These are phyloP conservation scores for Bunonema sp. DNA, from an alignment of 2,888 invertebrate species.

Conservation along the genomic window DNA sequence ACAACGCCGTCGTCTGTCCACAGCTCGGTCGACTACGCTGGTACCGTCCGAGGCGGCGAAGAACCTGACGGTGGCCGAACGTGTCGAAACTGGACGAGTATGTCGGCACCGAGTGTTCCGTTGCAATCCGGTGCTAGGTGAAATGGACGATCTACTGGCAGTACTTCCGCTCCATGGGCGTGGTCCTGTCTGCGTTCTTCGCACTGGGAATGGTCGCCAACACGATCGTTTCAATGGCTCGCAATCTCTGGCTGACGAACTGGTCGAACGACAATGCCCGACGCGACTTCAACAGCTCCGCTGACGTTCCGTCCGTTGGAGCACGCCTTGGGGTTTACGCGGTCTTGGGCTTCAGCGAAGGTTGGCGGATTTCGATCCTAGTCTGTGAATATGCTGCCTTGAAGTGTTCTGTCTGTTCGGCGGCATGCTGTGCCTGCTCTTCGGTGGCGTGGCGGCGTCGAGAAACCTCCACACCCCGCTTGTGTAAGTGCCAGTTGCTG, in stretches of 20 bases:
- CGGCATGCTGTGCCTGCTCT: constrained; percentile 36
- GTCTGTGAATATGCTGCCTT: neutral
- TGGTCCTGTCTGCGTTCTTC: constrained; percentile 20
- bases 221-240: constrained; percentile 31
- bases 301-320: constrained; percentile 13
- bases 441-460: constrained; percentile 36
- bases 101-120: neutral
- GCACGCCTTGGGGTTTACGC: constrained; percentile 37
- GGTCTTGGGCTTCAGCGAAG: constrained; percentile 35
- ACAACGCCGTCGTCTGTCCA: constrained; percentile 14
- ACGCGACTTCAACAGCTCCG: constrained; percentile 6
- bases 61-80: constrained; percentile 26
- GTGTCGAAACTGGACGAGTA: constrained; percentile 38
- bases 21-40: constrained; percentile 5
- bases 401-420: constrained; percentile 22
- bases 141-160: constrained; percentile 29
- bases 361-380: constrained; percentile 5
- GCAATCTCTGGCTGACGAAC: constrained; percentile 41
- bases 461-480: constrained; percentile 38
- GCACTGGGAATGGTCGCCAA: constrained; percentile 27
- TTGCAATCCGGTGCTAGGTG: constrained; percentile 12
- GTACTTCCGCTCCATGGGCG: constrained; percentile 38
- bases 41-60: constrained; percentile 7
- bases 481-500: constrained; percentile 7
- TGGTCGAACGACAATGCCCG: constrained; percentile 40